Percentiles rank a stretch among this genome's conserved stretches.
Conservation (phyloP, 2,113 vertebrate genomes). For the Aspidoscelis tigris region DNA sequence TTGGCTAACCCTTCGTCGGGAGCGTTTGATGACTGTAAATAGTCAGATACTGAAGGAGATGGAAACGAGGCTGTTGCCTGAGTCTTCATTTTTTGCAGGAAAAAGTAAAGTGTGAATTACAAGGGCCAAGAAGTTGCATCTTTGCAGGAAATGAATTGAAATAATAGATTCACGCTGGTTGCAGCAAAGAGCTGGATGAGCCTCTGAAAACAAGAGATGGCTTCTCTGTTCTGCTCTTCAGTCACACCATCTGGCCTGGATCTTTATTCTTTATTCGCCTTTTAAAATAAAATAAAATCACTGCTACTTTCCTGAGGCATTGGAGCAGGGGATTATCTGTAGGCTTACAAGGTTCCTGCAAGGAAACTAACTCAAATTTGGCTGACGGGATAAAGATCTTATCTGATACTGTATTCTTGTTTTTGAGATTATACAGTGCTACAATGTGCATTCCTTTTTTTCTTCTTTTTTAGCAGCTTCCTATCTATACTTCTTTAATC, state of each 20-base stretch:
- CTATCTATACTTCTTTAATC: no score
- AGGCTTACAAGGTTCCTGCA: background rate
- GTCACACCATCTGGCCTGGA: conserved; percentile 2
- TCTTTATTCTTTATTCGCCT: conserved; percentile 8
- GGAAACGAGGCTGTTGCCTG: background rate
- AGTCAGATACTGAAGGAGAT: background rate
- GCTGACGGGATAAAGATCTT: background rate
- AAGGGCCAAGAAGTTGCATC: conserved; percentile 3
- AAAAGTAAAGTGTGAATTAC: conserved; percentile 20
- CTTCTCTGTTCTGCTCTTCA: conserved; percentile 7
- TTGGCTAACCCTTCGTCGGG: background rate
- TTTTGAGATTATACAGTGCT: no score
- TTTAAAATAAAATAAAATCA: conserved; percentile 23
- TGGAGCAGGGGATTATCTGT: background rate
- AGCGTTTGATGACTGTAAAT: background rate
- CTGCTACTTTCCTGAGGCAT: background rate
- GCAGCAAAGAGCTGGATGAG: conserved; percentile 31
- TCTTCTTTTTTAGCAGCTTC: no score
- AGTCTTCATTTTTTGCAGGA: conserved; percentile 12
- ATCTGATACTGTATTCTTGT: no score
- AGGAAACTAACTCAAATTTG: background rate
- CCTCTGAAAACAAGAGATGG: background rate
- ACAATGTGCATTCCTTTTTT: no score
- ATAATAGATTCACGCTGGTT: conserved; percentile 1
- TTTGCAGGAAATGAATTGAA: conserved; percentile 41